Evolutionary conservation across 1,140 invertebrate genomes (phyloP), one percentile per base, ranked within the genome.

Genomic region (Aphaenogaster ashmeadi): DNA sequence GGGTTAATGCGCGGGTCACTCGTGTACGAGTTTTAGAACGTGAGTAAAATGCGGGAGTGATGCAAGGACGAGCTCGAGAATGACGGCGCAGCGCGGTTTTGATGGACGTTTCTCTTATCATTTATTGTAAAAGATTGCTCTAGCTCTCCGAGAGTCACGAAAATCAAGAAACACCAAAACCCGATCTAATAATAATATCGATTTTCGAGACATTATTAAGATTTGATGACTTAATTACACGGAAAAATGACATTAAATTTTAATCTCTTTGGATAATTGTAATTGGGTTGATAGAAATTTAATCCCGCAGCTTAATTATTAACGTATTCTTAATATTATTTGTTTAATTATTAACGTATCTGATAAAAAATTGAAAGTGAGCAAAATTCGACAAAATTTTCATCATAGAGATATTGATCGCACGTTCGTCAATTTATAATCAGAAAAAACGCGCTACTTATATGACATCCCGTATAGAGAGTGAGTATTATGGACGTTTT

Each of bases 21-120:
- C 27, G 11, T 62, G 58, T 50, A 36, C 13, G 38, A 71, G 64
- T 71, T 81, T 69, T 44, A 81, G 15, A 69, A 69, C 36, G 52
- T 54, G 38, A 72, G 8, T 69, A 58, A 81, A 81, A 81, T 56
- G 38, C 18, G 5, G 11, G 21, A 44, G 36, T 71, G 56, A 81
- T 27, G 27, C 47, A 38, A 81, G 47, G 9, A 5, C 33, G n/a
- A 77, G n/a, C 47, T 41, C 33, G 77, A 52, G 47, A 66, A 71
- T n/a, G 13, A 56, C 13, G 33, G 21, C 13, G 75, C 44, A 36
- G 47, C 41, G 13, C 47, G 41, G 13, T 81, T 81, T 81, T 56
- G 18, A 80, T 54, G 15, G 3, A 8, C n/a, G 8, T 41, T 54
- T 71, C 64, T 81, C 27, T 27, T 27, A 27, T 27, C 27, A 27